Base-by-base conservation (phyloP, 2,797 vertebrate species). In the Emys orbicularis region DNA sequence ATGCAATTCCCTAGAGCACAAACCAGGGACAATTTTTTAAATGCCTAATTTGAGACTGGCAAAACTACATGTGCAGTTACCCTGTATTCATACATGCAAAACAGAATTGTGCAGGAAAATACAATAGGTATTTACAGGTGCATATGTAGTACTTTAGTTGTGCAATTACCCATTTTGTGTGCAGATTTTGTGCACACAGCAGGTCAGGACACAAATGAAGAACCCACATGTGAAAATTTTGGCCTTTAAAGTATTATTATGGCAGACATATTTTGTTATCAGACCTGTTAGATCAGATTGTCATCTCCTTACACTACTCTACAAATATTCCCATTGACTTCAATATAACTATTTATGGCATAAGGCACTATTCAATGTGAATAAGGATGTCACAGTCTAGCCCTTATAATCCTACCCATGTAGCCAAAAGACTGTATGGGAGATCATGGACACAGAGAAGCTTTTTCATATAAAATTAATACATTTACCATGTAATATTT, bases 151-250 rank as follows among this genome's bases (percentile, higher is more conserved):
- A 87, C 3, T 41, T 61, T 68, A 92, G 81, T 5, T 19, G 1
- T 47, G 29, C 47, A 76, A 68, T 92, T 90, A 86, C 23, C 88
- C 84, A 3, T 94, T 93, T 80, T 86, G 16, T 41, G 92, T 65
- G 29, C 87, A 84, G 82, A 6, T 52, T 95, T 87, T 44, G 27
- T 1, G 1, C 7, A 25, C 3, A 44, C 0, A 21, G 56, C 8
- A 41, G 44, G 27, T n/a, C 86, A 91, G 96, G 86, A 0, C 54
- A 90, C 87, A 29, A 77, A 77, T 47, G 94, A 72, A 72, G 65
- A 95, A 76, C 44, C 4, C 79, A 50, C 52, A n/a, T n/a, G 19
- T 37, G 27, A 94, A 23, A 91, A 31, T 53, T 9, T 81, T 27
- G 82, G 27, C 61, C 19, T 44, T 79, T 74, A 95, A 94, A 95